Base-by-base conservation (phyloP, 2,113 vertebrate genomes). In the Antennarius striatus region DNA sequence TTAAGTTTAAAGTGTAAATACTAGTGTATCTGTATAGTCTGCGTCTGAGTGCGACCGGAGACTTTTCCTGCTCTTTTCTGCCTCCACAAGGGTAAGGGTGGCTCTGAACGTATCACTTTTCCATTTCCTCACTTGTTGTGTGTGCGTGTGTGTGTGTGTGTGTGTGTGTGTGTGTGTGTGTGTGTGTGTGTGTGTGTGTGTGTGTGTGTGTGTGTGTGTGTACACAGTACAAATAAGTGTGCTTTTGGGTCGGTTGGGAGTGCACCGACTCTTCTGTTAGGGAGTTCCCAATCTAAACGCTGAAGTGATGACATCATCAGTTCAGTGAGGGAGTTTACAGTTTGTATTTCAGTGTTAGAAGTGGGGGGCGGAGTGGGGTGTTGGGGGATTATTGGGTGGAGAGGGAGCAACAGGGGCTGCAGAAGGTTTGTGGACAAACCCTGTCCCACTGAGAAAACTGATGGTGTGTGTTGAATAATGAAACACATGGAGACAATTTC, bases 211-310 rank as follows among this genome's bases (percentile, higher is more conserved):
- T 51, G 59, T 76, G 49, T 68, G 28, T 71, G 16, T 73, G 68
- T 66, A 48, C 30, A 9, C 11, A 9, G 10, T 11, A 9, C 10
- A 43, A 43, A 56, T 74, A n/a, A 51, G 76, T 71, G 73, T 70
- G 71, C 72, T 69, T 75, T 67, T 46, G 56, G 56, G 59, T 54
- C 83, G 84, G 82, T 77, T 72, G 79, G 82, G 78, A 74, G 79
- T 12, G 22, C 13, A 7, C 75, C 80, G 71, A 83, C 71, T 62
- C 72, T 68, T 82, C 79, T 73, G 67, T 80, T 80, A 87, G 89
- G 88, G 90, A 90, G 90, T 92, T 90, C 85, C 91, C 89, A 69
- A 47, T 80, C 75, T 58, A 85, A 89, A 87, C 79, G 73, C 80
- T 83, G 66, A 86, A 84, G 82, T 73, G 79, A 86, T 91, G 90